A percentile compares a stretch with the other conserved stretches of the same genome.
Evolutionary conservation across 2,888 invertebrate species (phyloP).

Genomic region (Brachynemurus nebulosus): DNA sequence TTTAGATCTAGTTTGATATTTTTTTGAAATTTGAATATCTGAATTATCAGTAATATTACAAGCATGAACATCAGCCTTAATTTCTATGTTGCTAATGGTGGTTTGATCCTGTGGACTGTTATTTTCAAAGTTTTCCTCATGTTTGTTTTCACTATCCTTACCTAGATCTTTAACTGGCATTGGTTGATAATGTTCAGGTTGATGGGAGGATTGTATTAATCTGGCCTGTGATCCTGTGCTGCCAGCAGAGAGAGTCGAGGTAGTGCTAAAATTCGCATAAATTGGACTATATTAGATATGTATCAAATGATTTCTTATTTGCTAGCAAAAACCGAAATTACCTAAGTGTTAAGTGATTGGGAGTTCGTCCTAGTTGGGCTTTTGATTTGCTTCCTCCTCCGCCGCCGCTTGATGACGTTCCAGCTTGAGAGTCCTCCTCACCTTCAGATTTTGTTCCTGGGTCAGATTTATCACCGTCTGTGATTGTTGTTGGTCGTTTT

Average conservation of each 20-base stretch:
- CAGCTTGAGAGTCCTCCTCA: conserved; percentile 65
- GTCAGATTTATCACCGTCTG: conserved; percentile 44
- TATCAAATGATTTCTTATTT: not conserved
- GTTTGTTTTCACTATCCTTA: conserved; percentile 37
- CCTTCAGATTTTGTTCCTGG: conserved; percentile 76
- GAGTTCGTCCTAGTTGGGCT: conserved; percentile 70
- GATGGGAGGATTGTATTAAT: conserved; percentile 86
- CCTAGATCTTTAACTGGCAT: conserved; percentile 79
- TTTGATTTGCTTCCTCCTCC: conserved; percentile 38
- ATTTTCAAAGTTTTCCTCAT: conserved; percentile 16
- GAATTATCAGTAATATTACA: conserved; percentile 12
- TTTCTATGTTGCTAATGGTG: conserved; percentile 38
- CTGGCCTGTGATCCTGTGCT: conserved; percentile 88
- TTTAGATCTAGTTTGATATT: conserved; percentile 1
- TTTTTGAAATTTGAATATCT: not conserved
- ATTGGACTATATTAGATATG: conserved; percentile 1
- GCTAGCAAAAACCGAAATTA: conserved; percentile 23
- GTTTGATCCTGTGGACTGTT: conserved; percentile 22
- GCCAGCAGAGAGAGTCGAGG: conserved; percentile 85
- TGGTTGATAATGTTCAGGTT: conserved; percentile 84
- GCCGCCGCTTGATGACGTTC: conserved; percentile 30
- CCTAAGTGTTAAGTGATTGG: conserved; percentile 84
- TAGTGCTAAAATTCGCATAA: conserved; percentile 48
- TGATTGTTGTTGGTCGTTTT: conserved; percentile 31
- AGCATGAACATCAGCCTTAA: conserved; percentile 29